phyloP scores from a whole-genome alignment of 2,888 invertebrate genomes.

The Euzophera pinguis region DNA sequence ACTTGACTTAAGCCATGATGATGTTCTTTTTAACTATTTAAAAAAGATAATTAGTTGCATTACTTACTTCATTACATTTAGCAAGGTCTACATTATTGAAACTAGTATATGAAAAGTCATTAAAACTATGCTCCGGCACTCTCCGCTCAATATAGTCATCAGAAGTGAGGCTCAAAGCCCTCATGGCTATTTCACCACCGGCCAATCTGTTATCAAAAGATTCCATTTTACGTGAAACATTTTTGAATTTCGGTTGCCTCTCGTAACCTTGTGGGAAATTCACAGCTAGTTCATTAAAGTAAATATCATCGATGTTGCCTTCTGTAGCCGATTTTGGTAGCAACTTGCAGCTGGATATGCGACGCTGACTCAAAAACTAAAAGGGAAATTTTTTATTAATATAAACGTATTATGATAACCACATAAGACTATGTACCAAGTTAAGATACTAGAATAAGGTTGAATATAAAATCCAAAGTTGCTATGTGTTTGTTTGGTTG shows the following conservation, averaged over 20 bases:
- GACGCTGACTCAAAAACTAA: conserved; percentile 59
- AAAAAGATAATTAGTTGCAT: too few species aligned
- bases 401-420: background rate
- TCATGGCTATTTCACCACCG: conserved; percentile 42
- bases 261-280: conserved; percentile 18
- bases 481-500: too few species aligned
- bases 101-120: conserved; percentile 42
- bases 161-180: conserved; percentile 45
- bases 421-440: background rate
- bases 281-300: conserved; percentile 39
- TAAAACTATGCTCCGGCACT: conserved; percentile 34
- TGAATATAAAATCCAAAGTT: background rate
- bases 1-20: too few species aligned
- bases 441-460: background rate
- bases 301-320: conserved; percentile 47
- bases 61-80: conserved; percentile 56
- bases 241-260: background rate
- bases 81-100: conserved; percentile 57
- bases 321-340: conserved; percentile 48
- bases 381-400: conserved; percentile 25
- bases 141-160: conserved; percentile 68
- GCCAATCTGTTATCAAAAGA: conserved; percentile 7
- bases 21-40: too few species aligned
- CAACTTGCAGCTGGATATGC: conserved; percentile 63
- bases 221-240: background rate